Evolutionary conservation across 2,888 invertebrate genomes (phyloP).

Genomic region (Rhyacophila evoluta): DNA sequence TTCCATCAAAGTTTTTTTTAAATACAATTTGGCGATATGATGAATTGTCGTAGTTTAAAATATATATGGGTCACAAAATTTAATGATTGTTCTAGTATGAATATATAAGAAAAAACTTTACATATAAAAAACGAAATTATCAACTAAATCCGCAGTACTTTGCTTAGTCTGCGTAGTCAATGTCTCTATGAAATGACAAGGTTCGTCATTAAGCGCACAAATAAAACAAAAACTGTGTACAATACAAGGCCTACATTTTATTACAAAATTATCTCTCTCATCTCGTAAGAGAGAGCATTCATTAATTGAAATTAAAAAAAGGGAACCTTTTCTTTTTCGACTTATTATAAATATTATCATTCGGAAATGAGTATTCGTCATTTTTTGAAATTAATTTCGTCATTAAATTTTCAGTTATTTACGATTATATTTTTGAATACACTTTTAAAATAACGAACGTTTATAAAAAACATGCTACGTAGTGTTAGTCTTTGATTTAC

Average conservation of each 20-base stretch:
- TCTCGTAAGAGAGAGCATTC: neutral
- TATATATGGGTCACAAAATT: no score
- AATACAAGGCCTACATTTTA: slow-evolving; percentile 7
- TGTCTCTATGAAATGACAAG: neutral
- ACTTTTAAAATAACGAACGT: no score
- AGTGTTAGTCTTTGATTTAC: no score
- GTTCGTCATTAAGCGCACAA: neutral
- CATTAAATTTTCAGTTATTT: neutral
- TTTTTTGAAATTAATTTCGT: neutral
- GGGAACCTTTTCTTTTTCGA: neutral
- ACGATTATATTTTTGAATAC: no score
- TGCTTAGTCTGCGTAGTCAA: neutral
- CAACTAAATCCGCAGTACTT: neutral
- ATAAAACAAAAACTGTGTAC: slow-evolving; percentile 22
- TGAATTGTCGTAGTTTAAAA: no score
- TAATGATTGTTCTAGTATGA: no score
- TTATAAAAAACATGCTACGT: no score
- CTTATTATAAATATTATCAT: neutral
- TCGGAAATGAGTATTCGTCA: neutral
- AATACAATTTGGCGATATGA: no score
- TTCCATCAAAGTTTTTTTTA: no score
- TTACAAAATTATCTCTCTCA: neutral
- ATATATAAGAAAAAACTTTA: no score
- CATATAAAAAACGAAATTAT: neutral
- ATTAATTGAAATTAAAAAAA: slow-evolving; percentile 14